Evolutionary conservation across 2,113 vertebrate species (phyloP).

Genomic region (Thamnaconus septentrionalis): DNA sequence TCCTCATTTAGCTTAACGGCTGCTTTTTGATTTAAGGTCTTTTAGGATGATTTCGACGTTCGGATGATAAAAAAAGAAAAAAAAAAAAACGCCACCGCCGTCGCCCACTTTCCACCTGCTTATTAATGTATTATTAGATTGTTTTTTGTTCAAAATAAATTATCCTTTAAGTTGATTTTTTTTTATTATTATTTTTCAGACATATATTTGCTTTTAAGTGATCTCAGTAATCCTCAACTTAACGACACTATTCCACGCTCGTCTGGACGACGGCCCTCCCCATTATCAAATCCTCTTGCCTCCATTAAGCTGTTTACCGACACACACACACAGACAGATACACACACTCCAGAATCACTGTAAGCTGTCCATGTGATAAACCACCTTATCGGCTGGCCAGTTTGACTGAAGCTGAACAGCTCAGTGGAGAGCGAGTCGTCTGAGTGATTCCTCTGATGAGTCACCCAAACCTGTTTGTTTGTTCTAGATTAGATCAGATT

Average conservation of each 20-base stretch:
- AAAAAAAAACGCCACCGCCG: background rate
- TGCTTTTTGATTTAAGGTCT: slow-evolving; percentile 55
- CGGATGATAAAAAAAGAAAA: no score
- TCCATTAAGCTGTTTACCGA: slow-evolving; percentile 67
- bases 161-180: slow-evolving; percentile 60
- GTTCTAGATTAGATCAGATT: no score
- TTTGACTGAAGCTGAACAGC: no score
- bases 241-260: slow-evolving; percentile 45
- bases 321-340: slow-evolving; percentile 12
- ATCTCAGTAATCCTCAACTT: slow-evolving; percentile 62
- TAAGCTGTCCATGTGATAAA: slow-evolving; percentile 21
- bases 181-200: slow-evolving; percentile 13
- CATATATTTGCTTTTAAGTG: slow-evolving; percentile 38
- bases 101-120: slow-evolving; percentile 32
- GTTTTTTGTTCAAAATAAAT: slow-evolving; percentile 34
- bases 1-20: slow-evolving; percentile 61
- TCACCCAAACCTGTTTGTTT: no score
- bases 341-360: slow-evolving; percentile 22
- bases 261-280: slow-evolving; percentile 46
- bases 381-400: no score
- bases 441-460: no score
- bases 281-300: slow-evolving; percentile 70
- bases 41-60: slow-evolving; percentile 30
- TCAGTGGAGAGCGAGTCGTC: no score
- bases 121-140: slow-evolving; percentile 24